These are phyloP conservation scores for Potorous gilbertii DNA, from an alignment of 2,797 vertebrate genomes.

Conservation along the genomic window DNA sequence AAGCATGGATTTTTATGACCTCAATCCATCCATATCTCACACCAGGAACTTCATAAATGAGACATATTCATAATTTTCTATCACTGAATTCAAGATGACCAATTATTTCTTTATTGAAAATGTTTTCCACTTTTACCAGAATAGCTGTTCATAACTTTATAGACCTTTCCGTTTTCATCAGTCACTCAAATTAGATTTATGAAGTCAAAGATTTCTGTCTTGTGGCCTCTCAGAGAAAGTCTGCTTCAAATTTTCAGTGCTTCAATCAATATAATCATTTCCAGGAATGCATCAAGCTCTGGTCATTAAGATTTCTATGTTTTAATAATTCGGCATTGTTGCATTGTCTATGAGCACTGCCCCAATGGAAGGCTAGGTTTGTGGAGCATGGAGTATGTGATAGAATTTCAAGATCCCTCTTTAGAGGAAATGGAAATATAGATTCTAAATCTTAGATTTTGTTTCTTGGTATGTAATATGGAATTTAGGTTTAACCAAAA, in stretches of 20 bases:
- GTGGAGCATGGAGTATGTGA: slow-evolving; percentile 36
- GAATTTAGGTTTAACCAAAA: slow-evolving; percentile 56
- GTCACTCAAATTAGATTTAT: slow-evolving; percentile 82
- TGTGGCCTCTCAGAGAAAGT: slow-evolving; percentile 74
- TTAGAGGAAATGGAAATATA: slow-evolving; percentile 59
- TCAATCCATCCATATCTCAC: slow-evolving; percentile 78
- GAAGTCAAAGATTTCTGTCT: slow-evolving; percentile 77
- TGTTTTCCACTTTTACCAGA: slow-evolving; percentile 80
- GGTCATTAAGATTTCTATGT: slow-evolving; percentile 69
- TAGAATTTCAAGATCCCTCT: slow-evolving; percentile 60
- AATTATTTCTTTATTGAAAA: slow-evolving; percentile 81
- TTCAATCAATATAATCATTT: slow-evolving; percentile 79
- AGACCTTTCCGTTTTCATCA: slow-evolving; percentile 77
- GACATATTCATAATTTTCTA: slow-evolving; percentile 81
- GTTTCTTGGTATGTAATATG: slow-evolving; percentile 30
- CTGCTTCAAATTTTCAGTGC: slow-evolving; percentile 71
- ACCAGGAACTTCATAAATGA: slow-evolving; percentile 77
- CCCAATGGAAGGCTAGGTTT: slow-evolving; percentile 64
- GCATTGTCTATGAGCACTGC: slow-evolving; percentile 66
- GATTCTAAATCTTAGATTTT: slow-evolving; percentile 61
- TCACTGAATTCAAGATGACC: slow-evolving; percentile 83
- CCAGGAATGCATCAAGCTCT: slow-evolving; percentile 64
- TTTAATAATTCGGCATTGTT: slow-evolving; percentile 75
- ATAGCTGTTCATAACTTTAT: slow-evolving; percentile 78
- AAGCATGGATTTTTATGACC: slow-evolving; percentile 79